A percentile compares a stretch with the other conserved stretches of the same genome.
Conservation (phyloP, 1,140 invertebrate genomes). For the Wiebesia pumilae region DNA sequence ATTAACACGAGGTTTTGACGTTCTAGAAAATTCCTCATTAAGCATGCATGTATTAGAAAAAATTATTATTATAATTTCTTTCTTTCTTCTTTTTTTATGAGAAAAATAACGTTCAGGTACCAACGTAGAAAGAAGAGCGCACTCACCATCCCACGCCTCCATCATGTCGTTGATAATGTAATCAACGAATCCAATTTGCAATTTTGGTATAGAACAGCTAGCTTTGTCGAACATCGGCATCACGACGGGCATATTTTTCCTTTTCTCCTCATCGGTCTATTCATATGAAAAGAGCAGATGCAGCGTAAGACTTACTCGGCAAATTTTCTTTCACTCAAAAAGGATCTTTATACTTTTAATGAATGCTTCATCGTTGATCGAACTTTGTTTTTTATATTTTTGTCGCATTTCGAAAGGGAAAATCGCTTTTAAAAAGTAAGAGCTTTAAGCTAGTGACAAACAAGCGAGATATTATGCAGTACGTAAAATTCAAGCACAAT, state of each 20-base stretch:
- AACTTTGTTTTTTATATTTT: too few species aligned
- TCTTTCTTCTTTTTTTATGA: neutral
- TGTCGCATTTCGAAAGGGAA: too few species aligned
- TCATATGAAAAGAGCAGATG: neutral
- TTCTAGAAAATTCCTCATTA: too few species aligned
- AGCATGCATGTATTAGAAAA: neutral
- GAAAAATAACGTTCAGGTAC: neutral
- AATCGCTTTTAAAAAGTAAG: too few species aligned
- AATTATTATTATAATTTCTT: neutral
- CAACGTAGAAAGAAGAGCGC: too few species aligned
- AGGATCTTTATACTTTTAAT: neutral
- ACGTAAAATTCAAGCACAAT: too few species aligned
- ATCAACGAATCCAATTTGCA: conserved; percentile 96
- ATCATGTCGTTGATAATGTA: conserved; percentile 98
- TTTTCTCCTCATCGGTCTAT: conserved; percentile 94
- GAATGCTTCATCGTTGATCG: too few species aligned
- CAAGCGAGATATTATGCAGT: too few species aligned
- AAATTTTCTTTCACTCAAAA: neutral
- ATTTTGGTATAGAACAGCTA: conserved; percentile 94
- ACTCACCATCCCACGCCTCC: conserved; percentile 92
- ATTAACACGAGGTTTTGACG: too few species aligned
- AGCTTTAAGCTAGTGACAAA: too few species aligned
- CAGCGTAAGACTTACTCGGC: neutral
- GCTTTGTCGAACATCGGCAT: conserved; percentile 96
- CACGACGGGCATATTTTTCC: conserved; percentile 87